Percentiles rank a stretch among this genome's conserved stretches.
Conservation (phyloP, 2,113 vertebrate species). For the Colossoma macropomum region DNA sequence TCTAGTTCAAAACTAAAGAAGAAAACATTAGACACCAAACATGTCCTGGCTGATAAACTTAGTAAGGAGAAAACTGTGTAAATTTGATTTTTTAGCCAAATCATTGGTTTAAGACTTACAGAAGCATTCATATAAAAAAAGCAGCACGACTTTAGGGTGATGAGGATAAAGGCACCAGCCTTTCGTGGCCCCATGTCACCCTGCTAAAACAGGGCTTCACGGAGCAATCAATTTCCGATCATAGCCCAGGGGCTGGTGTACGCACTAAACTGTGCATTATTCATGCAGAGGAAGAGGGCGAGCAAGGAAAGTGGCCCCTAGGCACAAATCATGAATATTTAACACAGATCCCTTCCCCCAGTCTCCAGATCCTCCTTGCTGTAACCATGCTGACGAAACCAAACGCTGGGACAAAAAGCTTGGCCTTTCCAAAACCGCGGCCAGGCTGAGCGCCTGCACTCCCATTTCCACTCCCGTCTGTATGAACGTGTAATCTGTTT, state of each 20-base stretch:
- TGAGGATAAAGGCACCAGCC: neutral
- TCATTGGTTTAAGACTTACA: no score
- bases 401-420: constrained; percentile 10
- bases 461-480: neutral
- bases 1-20: no score
- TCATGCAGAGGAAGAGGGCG: constrained; percentile 25
- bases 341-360: constrained; percentile 3
- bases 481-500: neutral
- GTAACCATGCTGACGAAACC: constrained; percentile 27
- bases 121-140: neutral
- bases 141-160: neutral
- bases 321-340: constrained; percentile 32
- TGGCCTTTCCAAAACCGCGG: neutral
- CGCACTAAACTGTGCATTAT: constrained; percentile 36
- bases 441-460: neutral
- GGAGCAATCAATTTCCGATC: constrained; percentile 38
- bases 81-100: no score
- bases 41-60: no score
- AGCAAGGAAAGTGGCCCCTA: constrained; percentile 32
- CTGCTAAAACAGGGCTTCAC: neutral
- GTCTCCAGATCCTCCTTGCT: constrained; percentile 26
- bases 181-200: constrained; percentile 25
- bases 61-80: no score
- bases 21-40: no score
- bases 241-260: constrained; percentile 22